Conservation (phyloP, 2,113 vertebrate genomes). For the Tenebrosternarchus preto region DNA sequence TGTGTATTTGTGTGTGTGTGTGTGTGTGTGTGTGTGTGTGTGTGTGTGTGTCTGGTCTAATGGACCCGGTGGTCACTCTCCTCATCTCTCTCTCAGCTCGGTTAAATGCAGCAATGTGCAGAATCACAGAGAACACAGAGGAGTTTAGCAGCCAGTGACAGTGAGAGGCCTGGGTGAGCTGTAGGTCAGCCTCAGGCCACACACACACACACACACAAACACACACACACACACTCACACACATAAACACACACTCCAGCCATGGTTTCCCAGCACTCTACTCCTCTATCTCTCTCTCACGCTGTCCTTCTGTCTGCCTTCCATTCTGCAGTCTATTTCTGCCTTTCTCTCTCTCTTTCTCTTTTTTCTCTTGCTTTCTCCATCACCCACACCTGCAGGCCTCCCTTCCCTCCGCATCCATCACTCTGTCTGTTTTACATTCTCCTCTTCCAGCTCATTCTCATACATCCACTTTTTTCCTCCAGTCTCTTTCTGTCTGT, state of each 20-base stretch:
- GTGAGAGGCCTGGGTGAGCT: slow-evolving; percentile 33
- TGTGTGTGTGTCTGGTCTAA: slow-evolving; percentile 37
- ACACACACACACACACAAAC: slow-evolving; percentile 49
- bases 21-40: slow-evolving; percentile 28
- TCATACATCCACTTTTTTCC: slow-evolving; percentile 24
- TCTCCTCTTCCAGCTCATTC: slow-evolving; percentile 12
- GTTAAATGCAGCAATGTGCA: slow-evolving; percentile 52
- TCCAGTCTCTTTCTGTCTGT: slow-evolving; percentile 23
- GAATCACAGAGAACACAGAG: slow-evolving; percentile 51
- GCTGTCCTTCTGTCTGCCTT: neutral
- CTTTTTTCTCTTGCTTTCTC: neutral
- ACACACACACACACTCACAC: slow-evolving; percentile 21
- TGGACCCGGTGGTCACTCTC: slow-evolving; percentile 64
- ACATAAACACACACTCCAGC: neutral
- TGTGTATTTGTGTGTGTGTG: neutral
- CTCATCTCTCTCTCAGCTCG: slow-evolving; percentile 54
- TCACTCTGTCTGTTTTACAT: slow-evolving; percentile 1
- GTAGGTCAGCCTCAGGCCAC: slow-evolving; percentile 48
- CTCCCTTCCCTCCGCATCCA: neutral
- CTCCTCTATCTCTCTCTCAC: too few species aligned
- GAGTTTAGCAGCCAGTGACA: slow-evolving; percentile 55
- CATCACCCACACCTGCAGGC: neutral
- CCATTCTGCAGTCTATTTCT: neutral
- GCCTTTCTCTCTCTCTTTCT: neutral
- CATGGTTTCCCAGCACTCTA: too few species aligned